Evolutionary conservation across 1,140 invertebrate species (phyloP), one percentile per base, ranked within the genome.

Genomic region (Diorhabda elongata): DNA sequence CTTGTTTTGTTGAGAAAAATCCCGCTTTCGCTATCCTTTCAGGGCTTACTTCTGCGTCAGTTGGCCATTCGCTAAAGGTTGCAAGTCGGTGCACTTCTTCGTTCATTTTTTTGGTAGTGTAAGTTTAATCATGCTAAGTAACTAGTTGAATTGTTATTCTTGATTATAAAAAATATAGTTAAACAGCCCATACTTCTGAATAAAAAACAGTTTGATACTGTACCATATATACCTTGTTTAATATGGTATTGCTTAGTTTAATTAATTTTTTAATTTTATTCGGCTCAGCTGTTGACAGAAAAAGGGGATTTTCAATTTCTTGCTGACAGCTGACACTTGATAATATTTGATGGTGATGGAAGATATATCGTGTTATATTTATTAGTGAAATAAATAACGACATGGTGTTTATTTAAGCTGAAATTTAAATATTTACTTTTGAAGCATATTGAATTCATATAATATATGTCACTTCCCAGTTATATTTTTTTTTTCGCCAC

Each of bases 11-110:
- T 61, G 90, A 93, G 78, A 87, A 94, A 82, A 96, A 95, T 7
- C 93, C 93, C 58, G 91, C 92, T 78, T 88, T 88, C 3, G 92
- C 92, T 72, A 96, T 85, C 76, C 87, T 83, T 52, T 82, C 76
- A 9, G 87, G 81, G 77, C 86, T 86, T 2, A 93, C 86, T 44
- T 85, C 81, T 41, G 88, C 87, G 77, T 87, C 86, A 26, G 81
- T 70, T 59, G 90, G 92, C 93, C 93, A 95, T 73, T 84, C 83
- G 11, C 69, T 71, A 79, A 92, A 94, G 45, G 88, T 92, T 76
- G 82, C 82, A 58, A 91, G 81, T 74, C 88, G 86, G 79, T 86
- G 89, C 70, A 84, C 85, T 83, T 90, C 91, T 68, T 83, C 74
- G 81, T 91, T 90, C 88, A 91, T 91, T 63, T 72, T 72, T 8